Evolutionary conservation across 1,140 invertebrate species (phyloP), one percentile per base, ranked within the genome.

Genomic region (Drosophila mayri): DNA sequence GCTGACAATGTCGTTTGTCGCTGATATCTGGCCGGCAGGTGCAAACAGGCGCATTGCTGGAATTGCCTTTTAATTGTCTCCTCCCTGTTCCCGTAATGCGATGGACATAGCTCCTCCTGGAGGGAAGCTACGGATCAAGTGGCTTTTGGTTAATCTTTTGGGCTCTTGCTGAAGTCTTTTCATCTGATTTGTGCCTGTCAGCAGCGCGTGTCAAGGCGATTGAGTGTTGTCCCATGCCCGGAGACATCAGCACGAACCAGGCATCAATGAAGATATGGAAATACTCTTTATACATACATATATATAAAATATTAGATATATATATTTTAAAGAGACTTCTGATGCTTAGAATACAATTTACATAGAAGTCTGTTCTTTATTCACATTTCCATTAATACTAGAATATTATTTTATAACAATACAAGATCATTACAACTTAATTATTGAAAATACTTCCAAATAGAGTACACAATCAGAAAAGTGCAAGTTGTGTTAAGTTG

Each of bases 61-160:
- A 80, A 84, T 85, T 65, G 81, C 63, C 38, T 85, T 84, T 84
- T 84, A 84, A 84, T 84, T 84, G 81, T 85, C 66, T 67, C 46
- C 62, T 18, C 61, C 35, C 20, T 16, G 18, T 10, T 7, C 14
- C 52, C 60, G 41, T 79, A 25, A 20, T 12, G 11, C 22, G 30
- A 22, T 80, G 76, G 60, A 66, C 61, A 62, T 57, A 8, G 30
- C 35, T 44, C 38, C 61, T 49, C 41, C 35, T 64, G 63, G 43
- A 35, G 41, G 35, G 25, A 71, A 71, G 37, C 37, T 38, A 25
- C 37, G 52, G 52, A 59, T 72, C 54, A 72, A 49, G 43, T 28
- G 67, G 52, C 55, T 72, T 72, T 72, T 72, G 67, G 52, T 41
- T 72, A 72, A 71, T 72, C 68, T 47, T 25, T 14, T 14, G 18